Evolutionary conservation across 2,113 vertebrate species (phyloP).

Genomic region (Sclerurus mexicanus): DNA sequence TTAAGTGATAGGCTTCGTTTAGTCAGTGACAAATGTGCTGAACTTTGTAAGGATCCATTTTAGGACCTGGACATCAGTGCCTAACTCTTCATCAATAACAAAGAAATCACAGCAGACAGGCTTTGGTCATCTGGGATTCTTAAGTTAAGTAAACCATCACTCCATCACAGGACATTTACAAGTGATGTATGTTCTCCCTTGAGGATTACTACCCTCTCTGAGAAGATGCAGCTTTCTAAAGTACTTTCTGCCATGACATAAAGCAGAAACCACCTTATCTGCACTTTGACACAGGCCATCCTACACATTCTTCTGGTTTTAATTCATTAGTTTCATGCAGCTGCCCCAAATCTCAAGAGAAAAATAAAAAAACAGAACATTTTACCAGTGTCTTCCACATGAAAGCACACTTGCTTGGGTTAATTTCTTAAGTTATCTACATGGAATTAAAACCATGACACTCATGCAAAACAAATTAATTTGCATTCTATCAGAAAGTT

Average conservation of each 20-base stretch:
- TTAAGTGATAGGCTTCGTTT: conserved; percentile 56
- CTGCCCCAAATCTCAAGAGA: background rate
- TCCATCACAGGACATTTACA: conserved; percentile 29
- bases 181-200: conserved; percentile 42
- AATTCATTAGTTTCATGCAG: conserved; percentile 1
- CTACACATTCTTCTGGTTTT: conserved; percentile 44
- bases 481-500: background rate
- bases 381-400: background rate
- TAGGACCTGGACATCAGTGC: conserved; percentile 49
- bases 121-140: conserved; percentile 31
- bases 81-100: conserved; percentile 69
- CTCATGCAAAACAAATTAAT: background rate
- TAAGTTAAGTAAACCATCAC: conserved; percentile 51
- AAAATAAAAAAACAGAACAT: background rate
- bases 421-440: background rate
- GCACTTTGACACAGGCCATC: conserved; percentile 29
- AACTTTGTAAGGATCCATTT: conserved; percentile 50
- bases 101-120: conserved; percentile 32
- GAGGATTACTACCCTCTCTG: conserved; percentile 34
- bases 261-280: conserved; percentile 53
- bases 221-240: background rate
- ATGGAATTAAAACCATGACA: background rate
- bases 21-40: conserved; percentile 59
- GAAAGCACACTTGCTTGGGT: background rate
- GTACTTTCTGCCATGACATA: conserved; percentile 32